These are phyloP conservation scores for Anisognathus igniventris DNA, from an alignment of 2,797 vertebrate genomes.

Conservation along the genomic window DNA sequence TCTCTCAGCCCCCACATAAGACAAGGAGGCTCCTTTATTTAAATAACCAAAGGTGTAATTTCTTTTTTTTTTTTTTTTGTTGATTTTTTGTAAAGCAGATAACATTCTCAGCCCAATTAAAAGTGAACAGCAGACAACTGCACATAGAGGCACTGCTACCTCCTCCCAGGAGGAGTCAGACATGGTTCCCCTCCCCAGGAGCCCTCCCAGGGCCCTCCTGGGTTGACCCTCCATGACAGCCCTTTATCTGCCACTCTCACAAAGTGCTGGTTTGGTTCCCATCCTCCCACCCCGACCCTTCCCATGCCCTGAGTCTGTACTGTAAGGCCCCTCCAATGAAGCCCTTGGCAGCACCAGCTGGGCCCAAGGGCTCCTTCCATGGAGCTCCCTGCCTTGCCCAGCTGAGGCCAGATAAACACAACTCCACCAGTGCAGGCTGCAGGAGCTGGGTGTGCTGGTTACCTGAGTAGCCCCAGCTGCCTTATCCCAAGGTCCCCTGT, in stretches of 20 bases:
- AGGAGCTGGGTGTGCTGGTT: background rate
- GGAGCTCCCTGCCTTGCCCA: background rate
- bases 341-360: background rate
- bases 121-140: slow-evolving; percentile 14
- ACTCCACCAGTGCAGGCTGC: background rate
- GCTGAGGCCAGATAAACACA: background rate
- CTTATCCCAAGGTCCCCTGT: background rate
- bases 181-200: background rate
- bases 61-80: background rate
- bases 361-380: background rate
- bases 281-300: background rate
- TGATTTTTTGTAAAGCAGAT: background rate
- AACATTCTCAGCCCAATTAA: background rate
- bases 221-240: background rate
- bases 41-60: slow-evolving; percentile 35
- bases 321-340: background rate
- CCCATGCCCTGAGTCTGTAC: slow-evolving; percentile 29
- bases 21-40: slow-evolving; percentile 18
- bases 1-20: background rate
- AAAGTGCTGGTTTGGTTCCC: slow-evolving; percentile 36
- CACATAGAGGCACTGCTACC: background rate
- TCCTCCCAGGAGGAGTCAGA: background rate
- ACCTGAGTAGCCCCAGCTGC: background rate
- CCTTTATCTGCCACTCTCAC: background rate
- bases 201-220: background rate